Evolutionary conservation across 2,888 invertebrate species (phyloP), one percentile per base, ranked within the genome.

Genomic region (Habroteleia sp.): DNA sequence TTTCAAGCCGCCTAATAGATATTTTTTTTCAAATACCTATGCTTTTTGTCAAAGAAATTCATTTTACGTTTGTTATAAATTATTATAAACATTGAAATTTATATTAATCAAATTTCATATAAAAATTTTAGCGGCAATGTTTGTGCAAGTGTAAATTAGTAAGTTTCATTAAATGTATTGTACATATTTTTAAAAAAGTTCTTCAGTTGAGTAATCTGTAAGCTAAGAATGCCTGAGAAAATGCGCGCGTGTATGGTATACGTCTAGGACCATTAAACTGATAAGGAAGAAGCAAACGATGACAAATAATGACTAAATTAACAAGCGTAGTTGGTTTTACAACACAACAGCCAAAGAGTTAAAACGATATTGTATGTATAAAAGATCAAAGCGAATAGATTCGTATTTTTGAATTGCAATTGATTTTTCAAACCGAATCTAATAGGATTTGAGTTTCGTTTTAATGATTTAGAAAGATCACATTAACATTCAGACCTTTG

Each of bases 121-220:
- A 5, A 20, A 5, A 20, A 20, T 20, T 54, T 54, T 27, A 37
- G 31, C 46, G 58, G 54, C 60, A 62, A 60, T 60, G 50, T 65
- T 63, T 62, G 62, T 41, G 66, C 54, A 74, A 76, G 77, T 85
- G 83, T 85, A 84, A 82, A 84, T 84, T 85, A 80, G 81, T 80
- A 76, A 80, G 79, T 78, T 79, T 79, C 79, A 79, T 77, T 80
- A 78, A 76, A 81, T 76, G 78, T 81, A 84, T 81, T 84, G 84
- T 85, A 85, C 77, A 85, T 85, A 85, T 81, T 83, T 82, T 82
- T 82, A 80, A 82, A 72, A 41, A 75, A 71, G 65, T 69, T 74
- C 74, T 79, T 66, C 77, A 68, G 48, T 48, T 37, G 77, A 78
- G 76, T 76, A 37, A 23, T 41, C 23, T n/a, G n/a, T 27, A 54